Evolutionary conservation across 2,888 invertebrate genomes (phyloP), one percentile per base, ranked within the genome.

Genomic region (Anticlea derivata): DNA sequence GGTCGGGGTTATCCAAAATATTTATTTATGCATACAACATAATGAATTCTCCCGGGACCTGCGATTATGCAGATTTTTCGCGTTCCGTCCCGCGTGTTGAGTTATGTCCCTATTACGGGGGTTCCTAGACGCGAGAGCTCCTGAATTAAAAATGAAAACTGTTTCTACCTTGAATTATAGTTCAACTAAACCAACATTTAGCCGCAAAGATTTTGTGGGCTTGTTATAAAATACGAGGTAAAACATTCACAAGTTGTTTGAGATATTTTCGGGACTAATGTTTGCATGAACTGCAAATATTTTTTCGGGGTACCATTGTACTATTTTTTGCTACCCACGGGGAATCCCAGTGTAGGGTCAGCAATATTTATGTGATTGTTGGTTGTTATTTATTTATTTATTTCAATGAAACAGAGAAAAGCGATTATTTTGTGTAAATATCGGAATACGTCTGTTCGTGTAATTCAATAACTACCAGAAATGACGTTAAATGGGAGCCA

Each of bases 1-100:
- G 77, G 72, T 73, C 66, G 71, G 66, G 68, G 66, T 79, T 78
- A 78, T 77, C 77, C 75, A 75, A 75, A 77, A 77, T 78, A 85
- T 83, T 83, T 83, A 84, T 83, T 83, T 84, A 84, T 81, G 80
- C 79, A 80, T 81, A 83, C 80, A 77, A 80, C 79, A 78, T 86
- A 86, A 86, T 85, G 83, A 86, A 85, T 83, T 83, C 82, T 70
- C 73, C 47, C 35, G 74, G 75, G 80, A 70, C 57, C 58, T 55
- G 66, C 76, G 80, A 80, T 82, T 83, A 83, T 82, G 82, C 73
- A 81, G 74, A 81, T 81, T 81, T 78, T 77, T 61, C 60, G 22
- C 67, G 60, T 65, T 65, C 33, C 17, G 31, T 29, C 63, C 60
- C 53, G 62, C 61, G 59, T 55, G 65, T 63, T 65, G 63, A 65